Evolutionary conservation across 2,113 vertebrate genomes (phyloP).

Genomic region (Siniperca knerii): DNA sequence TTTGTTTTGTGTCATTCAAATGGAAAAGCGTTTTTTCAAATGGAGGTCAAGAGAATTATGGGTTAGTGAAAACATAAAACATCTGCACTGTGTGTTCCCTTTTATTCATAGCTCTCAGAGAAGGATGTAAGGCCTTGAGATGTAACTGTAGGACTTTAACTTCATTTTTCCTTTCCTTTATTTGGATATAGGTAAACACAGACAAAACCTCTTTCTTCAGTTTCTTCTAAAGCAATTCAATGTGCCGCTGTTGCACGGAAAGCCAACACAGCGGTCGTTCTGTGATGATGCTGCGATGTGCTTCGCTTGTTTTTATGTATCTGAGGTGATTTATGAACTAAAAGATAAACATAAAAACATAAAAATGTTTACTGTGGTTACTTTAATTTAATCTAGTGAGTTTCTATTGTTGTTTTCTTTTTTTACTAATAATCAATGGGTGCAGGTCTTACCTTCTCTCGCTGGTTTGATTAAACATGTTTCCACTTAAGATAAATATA

Average conservation of each 20-base stretch:
- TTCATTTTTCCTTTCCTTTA: not conserved
- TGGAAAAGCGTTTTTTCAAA: not conserved
- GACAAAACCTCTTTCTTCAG: not conserved
- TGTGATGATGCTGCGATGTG: not conserved
- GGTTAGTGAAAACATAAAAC: slow-evolving; percentile 20
- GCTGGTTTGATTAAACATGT: slow-evolving; percentile 9
- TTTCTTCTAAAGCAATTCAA: not conserved
- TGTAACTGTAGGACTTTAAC: not conserved
- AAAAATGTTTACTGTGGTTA: not conserved
- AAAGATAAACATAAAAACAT: slow-evolving; percentile 6
- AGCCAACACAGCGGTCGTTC: not conserved
- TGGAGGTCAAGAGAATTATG: slow-evolving; percentile 29
- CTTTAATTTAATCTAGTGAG: not conserved
- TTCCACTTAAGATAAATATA: slow-evolving; percentile 6
- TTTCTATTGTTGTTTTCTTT: not conserved
- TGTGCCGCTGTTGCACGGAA: not conserved
- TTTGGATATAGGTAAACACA: not conserved
- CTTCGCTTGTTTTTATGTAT: not conserved
- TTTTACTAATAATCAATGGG: not conserved
- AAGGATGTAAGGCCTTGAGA: slow-evolving; percentile 13
- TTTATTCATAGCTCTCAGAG: not conserved
- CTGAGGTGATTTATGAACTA: not conserved
- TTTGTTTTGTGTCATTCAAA: slow-evolving; percentile 12
- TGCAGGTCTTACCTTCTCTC: not conserved
- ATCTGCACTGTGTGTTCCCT: slow-evolving; percentile 2